These are phyloP conservation scores for Drosophila prosaltans DNA, from an alignment of 1,140 invertebrate genomes.

Conservation along the genomic window DNA sequence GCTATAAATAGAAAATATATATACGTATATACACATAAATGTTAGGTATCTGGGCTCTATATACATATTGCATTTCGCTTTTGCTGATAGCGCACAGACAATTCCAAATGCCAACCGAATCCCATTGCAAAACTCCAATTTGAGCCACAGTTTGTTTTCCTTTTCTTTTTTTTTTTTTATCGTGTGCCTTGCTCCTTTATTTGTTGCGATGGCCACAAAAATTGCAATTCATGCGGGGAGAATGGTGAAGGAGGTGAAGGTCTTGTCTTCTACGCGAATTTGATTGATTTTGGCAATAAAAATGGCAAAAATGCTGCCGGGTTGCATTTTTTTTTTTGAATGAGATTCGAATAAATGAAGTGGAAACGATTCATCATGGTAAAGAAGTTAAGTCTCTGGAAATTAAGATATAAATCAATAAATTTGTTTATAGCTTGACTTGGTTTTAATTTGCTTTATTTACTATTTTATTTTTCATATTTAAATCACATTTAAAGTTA, in stretches of 20 bases:
- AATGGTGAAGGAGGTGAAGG: too few species aligned
- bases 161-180: background rate
- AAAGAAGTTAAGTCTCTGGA: conserved; percentile 2
- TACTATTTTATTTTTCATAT: conserved; percentile 18
- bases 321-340: background rate
- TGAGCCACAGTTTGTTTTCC: conserved; percentile 31
- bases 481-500: conserved; percentile 31
- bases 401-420: conserved; percentile 21
- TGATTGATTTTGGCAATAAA: conserved; percentile 39
- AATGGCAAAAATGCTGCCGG: background rate
- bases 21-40: background rate
- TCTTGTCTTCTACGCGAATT: conserved; percentile 3
- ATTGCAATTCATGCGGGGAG: conserved; percentile 20
- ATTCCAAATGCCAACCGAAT: conserved; percentile 14
- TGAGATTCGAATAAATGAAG: conserved; percentile 6
- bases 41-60: background rate
- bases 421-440: background rate
- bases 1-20: conserved; percentile 24
- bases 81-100: conserved; percentile 36
- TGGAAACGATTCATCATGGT: conserved; percentile 8
- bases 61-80: conserved; percentile 26
- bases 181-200: background rate
- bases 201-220: conserved; percentile 1
- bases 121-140: conserved; percentile 38
- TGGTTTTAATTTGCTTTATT: background rate